Evolutionary conservation across 2,113 vertebrate species (phyloP), one percentile per base, ranked within the genome.

Genomic region (Sylvilagus bachmani): DNA sequence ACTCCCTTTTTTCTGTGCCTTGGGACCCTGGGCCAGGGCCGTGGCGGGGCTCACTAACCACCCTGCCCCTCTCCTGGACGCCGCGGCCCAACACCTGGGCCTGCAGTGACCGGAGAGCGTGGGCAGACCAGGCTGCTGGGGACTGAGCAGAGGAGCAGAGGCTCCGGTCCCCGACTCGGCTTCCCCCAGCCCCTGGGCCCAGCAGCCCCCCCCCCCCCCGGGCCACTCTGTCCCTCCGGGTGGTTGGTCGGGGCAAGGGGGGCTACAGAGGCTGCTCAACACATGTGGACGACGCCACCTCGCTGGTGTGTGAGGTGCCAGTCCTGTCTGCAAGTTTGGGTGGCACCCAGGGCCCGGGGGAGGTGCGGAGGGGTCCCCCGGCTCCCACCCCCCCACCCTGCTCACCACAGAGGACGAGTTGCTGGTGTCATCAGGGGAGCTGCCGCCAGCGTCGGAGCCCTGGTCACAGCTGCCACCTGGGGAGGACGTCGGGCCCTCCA

Each of bases 321-420:
- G 31, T 31, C 38, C 33, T 33, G 11, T 75, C 77, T 62, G 69
- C 44, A 70, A 9, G 70, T 4, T n/a, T 25, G 85, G 19, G 44
- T 0, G 21, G 16, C 14, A n/a, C 12, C 38, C 38, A 29, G 93
- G 62, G 49, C 44, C 44, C 44, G 21, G 93, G 64, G 49, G 29
- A 38, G 85, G 61, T 90, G 55, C 0, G 0, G 33, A 38, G 92
- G 62, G 22, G 9, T 24, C 27, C 14, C 36, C 25, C 22, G 31
- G 11, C 27, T 29, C 70, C 70, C 3, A 0, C 36, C 31, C 91
- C 91, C 90, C 8, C n/a, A n/a, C n/a, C n/a, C n/a, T n/a, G 96
- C 98, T 98, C 97, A 98, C 98, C 98, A 90, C 97, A 87, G 95
- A 75, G 51, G 97, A 95, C 0, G 58, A 3, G 55, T 84, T 89